Conservation (phyloP, 2,113 vertebrate genomes). For the Hemicordylus capensis region DNA sequence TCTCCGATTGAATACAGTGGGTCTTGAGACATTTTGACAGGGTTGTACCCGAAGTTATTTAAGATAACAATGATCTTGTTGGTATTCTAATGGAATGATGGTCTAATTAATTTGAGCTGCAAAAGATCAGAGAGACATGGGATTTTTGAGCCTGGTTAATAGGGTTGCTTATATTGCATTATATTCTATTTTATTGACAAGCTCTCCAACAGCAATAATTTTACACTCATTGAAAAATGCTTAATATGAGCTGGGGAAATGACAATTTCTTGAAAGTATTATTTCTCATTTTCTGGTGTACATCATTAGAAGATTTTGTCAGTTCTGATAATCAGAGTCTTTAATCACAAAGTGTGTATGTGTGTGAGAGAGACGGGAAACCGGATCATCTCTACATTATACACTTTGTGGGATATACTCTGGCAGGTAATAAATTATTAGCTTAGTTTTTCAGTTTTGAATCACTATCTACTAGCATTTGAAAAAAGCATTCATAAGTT, state of each 20-base stretch:
- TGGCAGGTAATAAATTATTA: conserved; percentile 48
- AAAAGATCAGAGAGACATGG: conserved; percentile 27
- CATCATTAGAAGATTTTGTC: conserved; percentile 54
- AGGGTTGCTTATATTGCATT: conserved; percentile 26
- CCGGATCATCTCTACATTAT: conserved; percentile 28
- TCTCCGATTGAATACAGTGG: not conserved
- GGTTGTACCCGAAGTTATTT: not conserved
- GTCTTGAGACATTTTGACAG: not conserved
- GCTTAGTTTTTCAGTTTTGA: conserved; percentile 20
- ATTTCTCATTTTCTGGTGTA: conserved; percentile 55
- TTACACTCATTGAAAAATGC: conserved; percentile 46
- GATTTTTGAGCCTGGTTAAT: conserved; percentile 19
- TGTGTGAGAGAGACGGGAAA: conserved; percentile 21
- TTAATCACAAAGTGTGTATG: conserved; percentile 13
- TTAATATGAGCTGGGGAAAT: conserved; percentile 45
- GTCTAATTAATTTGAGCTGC: conserved; percentile 18
- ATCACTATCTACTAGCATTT: conserved; percentile 24
- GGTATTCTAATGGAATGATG: conserved; percentile 5
- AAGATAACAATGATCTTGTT: conserved; percentile 11
- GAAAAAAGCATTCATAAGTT: conserved; percentile 31
- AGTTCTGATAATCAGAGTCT: conserved; percentile 55
- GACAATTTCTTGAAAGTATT: conserved; percentile 11
- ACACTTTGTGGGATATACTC: conserved; percentile 16
- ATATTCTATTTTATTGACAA: too few species aligned
- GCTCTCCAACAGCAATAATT: conserved; percentile 42